Conservation (phyloP, 2,888 invertebrate genomes). For the Graphium colonna region DNA sequence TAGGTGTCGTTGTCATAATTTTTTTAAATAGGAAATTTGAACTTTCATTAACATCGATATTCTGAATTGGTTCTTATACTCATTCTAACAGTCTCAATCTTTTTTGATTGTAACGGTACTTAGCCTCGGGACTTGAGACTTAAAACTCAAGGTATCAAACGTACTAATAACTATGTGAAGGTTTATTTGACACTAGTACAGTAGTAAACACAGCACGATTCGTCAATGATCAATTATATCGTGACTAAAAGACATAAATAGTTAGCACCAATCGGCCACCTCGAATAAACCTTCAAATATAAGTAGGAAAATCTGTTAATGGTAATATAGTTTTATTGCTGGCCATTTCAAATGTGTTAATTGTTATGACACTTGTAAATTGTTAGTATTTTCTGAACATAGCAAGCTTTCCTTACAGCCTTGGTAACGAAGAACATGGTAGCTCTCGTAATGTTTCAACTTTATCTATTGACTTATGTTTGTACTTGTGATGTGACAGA, state of each 20-base stretch:
- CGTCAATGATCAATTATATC: slow-evolving; percentile 33
- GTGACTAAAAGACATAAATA: slow-evolving; percentile 32
- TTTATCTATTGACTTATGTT: no score
- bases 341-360: slow-evolving; percentile 6
- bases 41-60: no score
- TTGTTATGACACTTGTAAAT: neutral
- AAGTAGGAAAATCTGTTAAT: slow-evolving; percentile 19
- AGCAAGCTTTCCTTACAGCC: no score
- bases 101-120: neutral
- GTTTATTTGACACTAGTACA: slow-evolving; percentile 45
- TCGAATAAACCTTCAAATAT: slow-evolving; percentile 25
- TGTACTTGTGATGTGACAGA: no score
- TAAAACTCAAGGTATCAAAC: slow-evolving; percentile 24
- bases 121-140: slow-evolving; percentile 22
- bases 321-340: slow-evolving; percentile 24
- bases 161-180: slow-evolving; percentile 35
- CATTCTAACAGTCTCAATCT: no score
- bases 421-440: no score
- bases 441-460: no score
- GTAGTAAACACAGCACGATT: slow-evolving; percentile 40
- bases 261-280: slow-evolving; percentile 26
- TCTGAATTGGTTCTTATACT: no score
- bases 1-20: no score
- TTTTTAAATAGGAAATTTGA: no score
- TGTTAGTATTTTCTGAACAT: neutral